phyloP scores from a whole-genome alignment of 2,113 vertebrate species.

The Prionailurus bengalensis region DNA sequence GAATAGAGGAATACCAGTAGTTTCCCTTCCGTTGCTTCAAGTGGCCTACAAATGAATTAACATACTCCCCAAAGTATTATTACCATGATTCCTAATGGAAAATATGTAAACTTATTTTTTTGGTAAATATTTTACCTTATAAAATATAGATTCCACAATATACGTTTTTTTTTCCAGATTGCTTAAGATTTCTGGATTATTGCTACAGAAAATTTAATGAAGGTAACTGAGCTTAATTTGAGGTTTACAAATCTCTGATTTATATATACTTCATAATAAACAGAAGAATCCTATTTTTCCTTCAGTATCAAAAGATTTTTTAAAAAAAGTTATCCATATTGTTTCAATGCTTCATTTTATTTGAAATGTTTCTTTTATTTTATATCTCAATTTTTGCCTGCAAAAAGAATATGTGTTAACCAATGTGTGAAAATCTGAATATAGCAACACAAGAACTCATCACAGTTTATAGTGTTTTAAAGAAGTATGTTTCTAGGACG shows the following conservation, averaged over 20 bases:
- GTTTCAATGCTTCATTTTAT: conserved; percentile 46
- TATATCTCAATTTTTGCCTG: not conserved
- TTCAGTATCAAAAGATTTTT: conserved; percentile 30
- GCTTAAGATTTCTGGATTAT: not conserved
- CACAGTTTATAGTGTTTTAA: not conserved
- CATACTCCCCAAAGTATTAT: not conserved
- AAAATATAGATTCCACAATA: not conserved
- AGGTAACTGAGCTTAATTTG: conserved; percentile 37
- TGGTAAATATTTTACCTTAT: conserved; percentile 6
- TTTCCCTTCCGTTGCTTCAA: conserved; percentile 41
- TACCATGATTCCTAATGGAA: conserved; percentile 26
- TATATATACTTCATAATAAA: conserved; percentile 26
- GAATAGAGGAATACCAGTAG: conserved; percentile 72
- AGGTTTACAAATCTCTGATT: conserved; percentile 47
- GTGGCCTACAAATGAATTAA: conserved; percentile 7
- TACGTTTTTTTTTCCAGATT: conserved; percentile 7
- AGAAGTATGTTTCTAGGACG: not conserved
- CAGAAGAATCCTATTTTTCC: conserved; percentile 26
- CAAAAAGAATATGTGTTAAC: not conserved
- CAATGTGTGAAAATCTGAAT: not conserved
- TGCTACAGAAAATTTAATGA: not conserved
- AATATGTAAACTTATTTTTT: conserved; percentile 54
- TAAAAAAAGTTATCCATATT: not conserved
- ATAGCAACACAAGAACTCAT: not conserved
- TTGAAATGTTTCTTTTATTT: conserved; percentile 33